phyloP scores from a whole-genome alignment of 2,888 invertebrate genomes.

The Drosophila birchii region DNA sequence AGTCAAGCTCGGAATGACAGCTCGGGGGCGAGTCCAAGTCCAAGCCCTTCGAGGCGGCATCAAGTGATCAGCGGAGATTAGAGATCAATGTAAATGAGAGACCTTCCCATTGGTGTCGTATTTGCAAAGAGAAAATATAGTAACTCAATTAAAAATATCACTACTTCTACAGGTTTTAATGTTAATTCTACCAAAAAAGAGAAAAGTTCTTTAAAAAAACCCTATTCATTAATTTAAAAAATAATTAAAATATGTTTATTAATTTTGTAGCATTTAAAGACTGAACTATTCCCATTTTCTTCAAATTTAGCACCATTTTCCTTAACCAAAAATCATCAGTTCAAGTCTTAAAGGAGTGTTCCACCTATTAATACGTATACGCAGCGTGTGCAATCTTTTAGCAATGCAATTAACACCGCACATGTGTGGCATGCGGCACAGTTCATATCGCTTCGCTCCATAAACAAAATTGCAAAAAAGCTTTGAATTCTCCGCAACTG shows the following conservation, averaged over 20 bases:
- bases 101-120: conserved; percentile 52
- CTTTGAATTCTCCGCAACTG: conserved; percentile 22
- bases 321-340: background rate
- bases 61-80: conserved; percentile 30
- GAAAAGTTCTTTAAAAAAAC: background rate
- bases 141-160: background rate
- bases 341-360: background rate
- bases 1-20: conserved; percentile 28
- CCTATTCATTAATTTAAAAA: background rate
- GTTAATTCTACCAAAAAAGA: background rate
- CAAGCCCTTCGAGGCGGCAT: conserved; percentile 30
- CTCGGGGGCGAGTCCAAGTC: conserved; percentile 29
- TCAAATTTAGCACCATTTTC: background rate
- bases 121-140: conserved; percentile 6
- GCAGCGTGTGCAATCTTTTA: conserved; percentile 42
- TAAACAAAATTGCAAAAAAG: conserved; percentile 51
- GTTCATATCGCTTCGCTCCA: conserved; percentile 17
- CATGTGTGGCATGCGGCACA: conserved; percentile 27
- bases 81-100: conserved; percentile 19
- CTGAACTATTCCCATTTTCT: background rate
- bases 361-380: conserved; percentile 56
- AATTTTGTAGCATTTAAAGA: no score
- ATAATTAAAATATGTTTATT: background rate
- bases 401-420: conserved; percentile 29
- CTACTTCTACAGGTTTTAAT: background rate